Conservation (phyloP, 2,113 vertebrate species). For the Nyctereutes procyonoides region DNA sequence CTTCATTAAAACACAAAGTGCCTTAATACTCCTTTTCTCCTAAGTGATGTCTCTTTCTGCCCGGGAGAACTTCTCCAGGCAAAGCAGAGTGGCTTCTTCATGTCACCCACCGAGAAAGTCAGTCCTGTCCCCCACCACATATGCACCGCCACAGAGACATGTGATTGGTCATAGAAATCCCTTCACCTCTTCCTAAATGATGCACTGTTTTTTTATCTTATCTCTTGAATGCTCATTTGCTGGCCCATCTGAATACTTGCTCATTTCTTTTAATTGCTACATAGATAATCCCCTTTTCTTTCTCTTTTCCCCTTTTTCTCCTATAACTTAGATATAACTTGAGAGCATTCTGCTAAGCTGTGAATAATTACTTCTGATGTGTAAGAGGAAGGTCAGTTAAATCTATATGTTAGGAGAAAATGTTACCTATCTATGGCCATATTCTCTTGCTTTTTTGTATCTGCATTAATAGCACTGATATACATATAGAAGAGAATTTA, state of each 20-base stretch:
- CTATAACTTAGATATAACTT: not conserved
- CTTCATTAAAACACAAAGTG: slow-evolving; percentile 66
- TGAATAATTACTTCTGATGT: not conserved
- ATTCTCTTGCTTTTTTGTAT: not conserved
- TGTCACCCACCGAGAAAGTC: not conserved
- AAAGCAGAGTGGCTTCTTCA: not conserved
- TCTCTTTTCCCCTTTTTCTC: not conserved
- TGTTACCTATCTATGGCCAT: not conserved
- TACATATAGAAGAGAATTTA: not conserved
- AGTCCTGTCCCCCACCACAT: not conserved
- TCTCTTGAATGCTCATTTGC: not conserved
- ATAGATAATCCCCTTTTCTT: not conserved
- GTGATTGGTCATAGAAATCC: not conserved
- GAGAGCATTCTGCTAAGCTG: not conserved
- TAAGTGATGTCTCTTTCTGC: not conserved
- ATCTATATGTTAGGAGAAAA: not conserved
- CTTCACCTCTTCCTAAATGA: not conserved
- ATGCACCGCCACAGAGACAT: not conserved
- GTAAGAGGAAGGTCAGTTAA: not conserved
- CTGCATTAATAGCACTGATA: not conserved
- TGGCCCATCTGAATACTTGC: not conserved
- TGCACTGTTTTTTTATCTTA: not conserved
- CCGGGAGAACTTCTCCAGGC: not conserved
- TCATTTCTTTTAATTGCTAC: slow-evolving; percentile 13
- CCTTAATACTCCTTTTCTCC: slow-evolving; percentile 55